Conservation (phyloP, 1,140 invertebrate genomes). For the Meloidogyne exigua region DNA sequence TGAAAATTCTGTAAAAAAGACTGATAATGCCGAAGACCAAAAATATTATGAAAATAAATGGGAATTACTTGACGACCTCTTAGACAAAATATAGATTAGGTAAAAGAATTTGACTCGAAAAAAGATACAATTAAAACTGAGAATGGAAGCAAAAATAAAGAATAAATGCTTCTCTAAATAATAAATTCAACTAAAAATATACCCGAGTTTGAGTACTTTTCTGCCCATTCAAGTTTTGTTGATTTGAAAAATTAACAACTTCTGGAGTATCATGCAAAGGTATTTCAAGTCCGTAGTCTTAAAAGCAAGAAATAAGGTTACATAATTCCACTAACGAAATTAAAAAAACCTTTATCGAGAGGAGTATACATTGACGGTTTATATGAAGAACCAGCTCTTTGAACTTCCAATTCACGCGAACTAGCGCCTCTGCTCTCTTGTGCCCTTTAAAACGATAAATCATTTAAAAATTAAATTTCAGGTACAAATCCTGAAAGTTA, state of each 20-base stretch:
- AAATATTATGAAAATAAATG: no score
- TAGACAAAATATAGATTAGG: no score
- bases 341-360: constrained; percentile 8
- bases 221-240: neutral
- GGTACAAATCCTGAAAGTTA: no score
- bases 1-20: no score
- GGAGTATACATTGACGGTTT: neutral
- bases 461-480: no score
- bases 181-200: neutral
- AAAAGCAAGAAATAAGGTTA: neutral
- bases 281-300: neutral
- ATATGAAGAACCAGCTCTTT: constrained; percentile 11
- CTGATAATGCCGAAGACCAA: no score
- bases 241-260: neutral
- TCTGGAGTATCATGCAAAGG: neutral
- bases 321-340: neutral
- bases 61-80: no score
- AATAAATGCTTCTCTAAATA: no score
- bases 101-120: no score
- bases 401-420: constrained; percentile 7
- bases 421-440: neutral
- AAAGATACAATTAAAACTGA: no score
- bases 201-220: neutral
- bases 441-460: no score
- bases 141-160: no score